Conservation (phyloP, 2,113 vertebrate species). For the Hemiscyllium ocellatum region DNA sequence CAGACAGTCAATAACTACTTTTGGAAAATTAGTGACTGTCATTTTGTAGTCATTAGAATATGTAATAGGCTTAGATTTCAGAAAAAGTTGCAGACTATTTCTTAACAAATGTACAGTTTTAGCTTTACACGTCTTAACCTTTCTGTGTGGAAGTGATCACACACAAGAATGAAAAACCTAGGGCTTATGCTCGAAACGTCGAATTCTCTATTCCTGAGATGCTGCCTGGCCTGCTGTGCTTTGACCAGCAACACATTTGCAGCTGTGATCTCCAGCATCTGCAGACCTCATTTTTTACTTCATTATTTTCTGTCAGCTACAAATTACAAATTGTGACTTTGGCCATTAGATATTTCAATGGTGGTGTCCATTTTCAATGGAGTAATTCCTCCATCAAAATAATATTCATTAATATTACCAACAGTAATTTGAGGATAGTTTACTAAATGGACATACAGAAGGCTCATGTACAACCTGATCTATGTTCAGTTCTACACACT, state of each 20-base stretch:
- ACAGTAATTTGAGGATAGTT: not conserved
- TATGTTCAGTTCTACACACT: not conserved
- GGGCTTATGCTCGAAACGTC: too few relatives aligned
- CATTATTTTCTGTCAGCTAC: not conserved
- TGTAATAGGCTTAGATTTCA: not conserved
- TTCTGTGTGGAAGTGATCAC: not conserved
- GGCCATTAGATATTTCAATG: not conserved
- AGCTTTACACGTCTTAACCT: not conserved
- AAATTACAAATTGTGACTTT: not conserved
- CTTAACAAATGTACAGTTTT: not conserved
- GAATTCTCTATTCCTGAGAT: too few relatives aligned
- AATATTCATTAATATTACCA: not conserved
- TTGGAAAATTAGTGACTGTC: not conserved
- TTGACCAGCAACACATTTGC: too few relatives aligned
- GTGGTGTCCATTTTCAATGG: not conserved
- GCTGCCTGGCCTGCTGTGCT: too few relatives aligned
- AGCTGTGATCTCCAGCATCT: too few relatives aligned
- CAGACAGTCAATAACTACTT: not conserved
- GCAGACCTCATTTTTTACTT: too few relatives aligned
- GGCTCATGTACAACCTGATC: not conserved
- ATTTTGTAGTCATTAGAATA: not conserved
- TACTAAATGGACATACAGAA: not conserved
- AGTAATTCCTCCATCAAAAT: not conserved
- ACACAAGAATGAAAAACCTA: not conserved
- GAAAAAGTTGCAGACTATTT: not conserved